Evolutionary conservation across 2,797 vertebrate species (phyloP), one percentile per base, ranked within the genome.

Genomic region (Fundulus diaphanus): DNA sequence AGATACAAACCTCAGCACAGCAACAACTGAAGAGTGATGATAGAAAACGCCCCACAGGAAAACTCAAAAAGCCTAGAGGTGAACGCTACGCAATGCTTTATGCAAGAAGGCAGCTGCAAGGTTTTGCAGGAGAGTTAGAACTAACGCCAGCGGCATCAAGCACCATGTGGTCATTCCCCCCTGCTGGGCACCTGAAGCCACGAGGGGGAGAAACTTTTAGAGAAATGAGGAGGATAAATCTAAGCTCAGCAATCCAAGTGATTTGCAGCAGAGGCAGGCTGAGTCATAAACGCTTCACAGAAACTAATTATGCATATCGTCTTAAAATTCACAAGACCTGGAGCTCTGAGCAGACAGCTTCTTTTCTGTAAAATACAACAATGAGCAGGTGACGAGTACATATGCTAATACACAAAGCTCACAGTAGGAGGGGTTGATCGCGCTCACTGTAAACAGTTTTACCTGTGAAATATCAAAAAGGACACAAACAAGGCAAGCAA

Each of bases 11-110:
- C 61, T 72, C 66, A 42, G 66, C 73, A 27, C 37, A 81, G 76
- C 74, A 59, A 71, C 72, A 59, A 81, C 83, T 74, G 74, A 46
- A 80, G 70, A 85, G 73, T 40, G 40, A 76, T 7, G 70, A 84
- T 87, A 85, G 87, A 78, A 80, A 83, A 73, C 49, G 66, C 61
- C 70, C 82, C 67, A 52, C 49, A 6, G 76, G 74, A 75, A 66
- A 59, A 63, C 40, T 63, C 13, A n/a, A 68, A 2, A 46, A 70
- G 77, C 85, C 82, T 76, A 68, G 84, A 87, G 85, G 81, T 88
- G 73, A 74, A 84, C 72, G 61, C 68, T 65, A 73, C 46, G 67
- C 18, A 74, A 66, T 72, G 72, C 54, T 78, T 83, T 71, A 54
- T 69, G 73, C 78, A 76, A 52, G 44, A 75, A 42, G 77, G 54